A percentile compares a stretch with the other conserved stretches of the same genome.
Evolutionary conservation across 2,888 invertebrate genomes (phyloP).

Genomic region (Drosophila antonietae): DNA sequence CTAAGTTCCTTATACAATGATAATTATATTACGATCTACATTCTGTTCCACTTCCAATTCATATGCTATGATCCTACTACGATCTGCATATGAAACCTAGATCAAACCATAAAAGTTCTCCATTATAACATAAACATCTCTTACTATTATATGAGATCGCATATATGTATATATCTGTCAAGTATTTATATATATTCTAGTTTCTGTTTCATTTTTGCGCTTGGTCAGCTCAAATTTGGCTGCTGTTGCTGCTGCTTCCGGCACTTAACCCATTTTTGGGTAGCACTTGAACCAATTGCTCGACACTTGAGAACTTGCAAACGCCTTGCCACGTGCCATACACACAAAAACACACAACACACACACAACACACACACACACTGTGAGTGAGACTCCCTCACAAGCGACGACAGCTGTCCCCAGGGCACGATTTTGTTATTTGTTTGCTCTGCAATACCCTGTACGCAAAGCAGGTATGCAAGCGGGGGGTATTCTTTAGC

Average conservation of each 20-base stretch:
- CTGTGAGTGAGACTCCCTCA: conserved; percentile 14
- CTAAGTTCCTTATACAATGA: background rate
- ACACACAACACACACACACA: conserved; percentile 8
- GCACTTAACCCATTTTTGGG: conserved; percentile 66
- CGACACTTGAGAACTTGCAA: conserved; percentile 57
- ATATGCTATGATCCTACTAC: too few relatives aligned
- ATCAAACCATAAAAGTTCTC: too few relatives aligned
- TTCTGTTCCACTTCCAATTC: too few relatives aligned
- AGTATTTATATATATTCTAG: background rate
- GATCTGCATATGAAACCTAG: background rate
- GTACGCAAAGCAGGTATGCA: background rate
- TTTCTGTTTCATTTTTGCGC: conserved; percentile 3
- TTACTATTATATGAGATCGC: background rate
- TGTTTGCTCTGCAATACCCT: conserved; percentile 12
- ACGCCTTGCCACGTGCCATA: conserved; percentile 44
- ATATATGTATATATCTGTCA: background rate
- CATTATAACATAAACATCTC: background rate
- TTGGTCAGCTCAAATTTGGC: background rate
- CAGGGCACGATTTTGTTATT: conserved; percentile 31
- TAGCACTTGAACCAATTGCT: conserved; percentile 66
- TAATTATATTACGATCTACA: background rate
- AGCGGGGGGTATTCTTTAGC: background rate
- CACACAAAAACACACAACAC: conserved; percentile 23
- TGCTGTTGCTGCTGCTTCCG: conserved; percentile 45
- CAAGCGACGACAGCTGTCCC: conserved; percentile 66